These are phyloP conservation scores for Calliphora vomitoria DNA, from an alignment of 2,888 invertebrate species.

Conservation along the genomic window DNA sequence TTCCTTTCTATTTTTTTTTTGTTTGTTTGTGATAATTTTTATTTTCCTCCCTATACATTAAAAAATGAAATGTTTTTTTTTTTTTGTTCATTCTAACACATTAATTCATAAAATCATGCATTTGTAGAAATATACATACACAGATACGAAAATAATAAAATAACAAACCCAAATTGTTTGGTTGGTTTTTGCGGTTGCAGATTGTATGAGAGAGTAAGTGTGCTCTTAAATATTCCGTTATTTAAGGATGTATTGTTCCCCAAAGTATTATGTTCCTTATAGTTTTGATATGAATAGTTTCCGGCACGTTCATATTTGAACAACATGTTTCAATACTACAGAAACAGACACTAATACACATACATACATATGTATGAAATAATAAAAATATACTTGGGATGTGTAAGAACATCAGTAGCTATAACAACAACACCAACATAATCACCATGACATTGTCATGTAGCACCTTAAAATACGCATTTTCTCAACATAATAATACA, in stretches of 20 bases:
- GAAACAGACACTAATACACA: neutral
- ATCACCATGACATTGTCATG: constrained; percentile 50
- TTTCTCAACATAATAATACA: constrained; percentile 19
- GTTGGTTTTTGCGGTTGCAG: constrained; percentile 40
- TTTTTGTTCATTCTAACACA: too few relatives aligned
- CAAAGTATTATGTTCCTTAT: constrained; percentile 57
- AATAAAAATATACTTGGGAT: constrained; percentile 6
- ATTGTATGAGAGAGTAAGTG: neutral
- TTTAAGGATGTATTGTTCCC: constrained; percentile 67
- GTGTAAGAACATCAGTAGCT: constrained; percentile 23
- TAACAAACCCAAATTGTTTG: constrained; percentile 51
- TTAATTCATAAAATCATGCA: too few relatives aligned
- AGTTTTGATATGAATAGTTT: constrained; percentile 68
- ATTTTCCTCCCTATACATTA: neutral
- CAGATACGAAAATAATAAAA: constrained; percentile 5
- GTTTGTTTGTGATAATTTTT: neutral
- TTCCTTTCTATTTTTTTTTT: neutral
- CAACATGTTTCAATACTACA: constrained; percentile 42
- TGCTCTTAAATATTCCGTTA: constrained; percentile 46
- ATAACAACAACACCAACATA: constrained; percentile 43
- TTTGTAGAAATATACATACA: neutral
- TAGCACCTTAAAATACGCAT: constrained; percentile 68
- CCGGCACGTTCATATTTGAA: constrained; percentile 61
- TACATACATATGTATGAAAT: neutral
- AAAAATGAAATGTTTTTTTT: neutral